Conservation (phyloP, 2,113 vertebrate species). For the Peucedramus taeniatus region DNA sequence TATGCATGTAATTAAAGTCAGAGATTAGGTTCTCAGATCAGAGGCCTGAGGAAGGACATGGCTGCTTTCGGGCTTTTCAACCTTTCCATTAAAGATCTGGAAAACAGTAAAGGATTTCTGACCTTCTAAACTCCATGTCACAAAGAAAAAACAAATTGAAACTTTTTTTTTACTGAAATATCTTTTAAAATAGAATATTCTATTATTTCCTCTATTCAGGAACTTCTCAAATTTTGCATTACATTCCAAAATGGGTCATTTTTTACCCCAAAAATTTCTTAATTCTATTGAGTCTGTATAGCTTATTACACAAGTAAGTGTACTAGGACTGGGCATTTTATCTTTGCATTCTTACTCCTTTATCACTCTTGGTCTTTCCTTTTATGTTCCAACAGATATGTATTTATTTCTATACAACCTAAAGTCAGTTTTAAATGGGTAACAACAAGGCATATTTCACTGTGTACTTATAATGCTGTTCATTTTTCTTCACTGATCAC, state of each 20-base stretch:
- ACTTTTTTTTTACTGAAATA: neutral
- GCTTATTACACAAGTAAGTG: neutral
- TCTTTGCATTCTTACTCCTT: neutral
- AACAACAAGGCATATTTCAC: neutral
- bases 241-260: neutral
- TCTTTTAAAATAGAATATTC: neutral
- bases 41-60: neutral
- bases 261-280: rapidly evolving
- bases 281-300: neutral
- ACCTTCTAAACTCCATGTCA: neutral
- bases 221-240: neutral
- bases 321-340: neutral
- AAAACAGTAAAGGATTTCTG: neutral
- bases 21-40: neutral
- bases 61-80: neutral
- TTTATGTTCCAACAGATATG: neutral
- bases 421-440: neutral
- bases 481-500: neutral
- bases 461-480: neutral
- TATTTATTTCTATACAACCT: neutral
- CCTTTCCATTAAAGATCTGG: neutral
- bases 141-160: neutral
- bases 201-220: neutral
- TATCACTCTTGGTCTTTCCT: neutral
- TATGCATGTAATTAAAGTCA: neutral